These are phyloP conservation scores for Dendropsophus ebraccatus DNA, from an alignment of 2,113 vertebrate species.

Conservation along the genomic window DNA sequence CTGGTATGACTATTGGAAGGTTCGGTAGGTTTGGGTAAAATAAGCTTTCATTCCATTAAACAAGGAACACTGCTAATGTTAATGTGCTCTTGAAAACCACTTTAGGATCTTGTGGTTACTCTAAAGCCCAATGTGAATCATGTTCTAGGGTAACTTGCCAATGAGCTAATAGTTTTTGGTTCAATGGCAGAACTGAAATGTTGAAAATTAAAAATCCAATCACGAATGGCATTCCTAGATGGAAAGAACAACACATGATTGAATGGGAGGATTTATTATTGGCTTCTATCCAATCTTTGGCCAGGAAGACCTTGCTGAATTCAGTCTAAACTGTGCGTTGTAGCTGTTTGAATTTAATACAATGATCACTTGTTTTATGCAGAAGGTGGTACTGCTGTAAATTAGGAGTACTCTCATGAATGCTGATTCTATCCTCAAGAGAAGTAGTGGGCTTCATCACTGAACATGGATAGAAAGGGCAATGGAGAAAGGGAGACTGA, in stretches of 20 bases:
- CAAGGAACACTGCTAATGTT: neutral
- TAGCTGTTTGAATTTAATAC: neutral
- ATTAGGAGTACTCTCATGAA: constrained; percentile 26
- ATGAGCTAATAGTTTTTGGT: constrained; percentile 1
- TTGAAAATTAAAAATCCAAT: neutral
- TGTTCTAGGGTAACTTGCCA: neutral
- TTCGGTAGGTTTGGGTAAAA: neutral
- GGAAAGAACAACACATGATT: neutral
- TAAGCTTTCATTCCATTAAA: neutral
- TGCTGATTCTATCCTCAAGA: constrained; percentile 7
- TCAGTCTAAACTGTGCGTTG: neutral
- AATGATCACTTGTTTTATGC: constrained; percentile 21
- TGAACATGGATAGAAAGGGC: neutral
- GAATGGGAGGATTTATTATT: neutral
- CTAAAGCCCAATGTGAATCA: neutral
- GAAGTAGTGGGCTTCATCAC: neutral
- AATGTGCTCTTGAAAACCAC: neutral
- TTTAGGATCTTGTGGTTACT: neutral
- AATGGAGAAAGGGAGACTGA: neutral
- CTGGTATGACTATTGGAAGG: neutral
- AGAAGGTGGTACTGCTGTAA: constrained; percentile 18
- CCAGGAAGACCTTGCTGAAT: constrained; percentile 1
- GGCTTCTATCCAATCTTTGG: neutral
- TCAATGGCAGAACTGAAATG: neutral
- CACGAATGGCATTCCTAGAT: neutral